A percentile compares a stretch with the other conserved stretches of the same genome.
phyloP scores from a whole-genome alignment of 2,113 vertebrate species.

The Colistium nudipinnis region DNA sequence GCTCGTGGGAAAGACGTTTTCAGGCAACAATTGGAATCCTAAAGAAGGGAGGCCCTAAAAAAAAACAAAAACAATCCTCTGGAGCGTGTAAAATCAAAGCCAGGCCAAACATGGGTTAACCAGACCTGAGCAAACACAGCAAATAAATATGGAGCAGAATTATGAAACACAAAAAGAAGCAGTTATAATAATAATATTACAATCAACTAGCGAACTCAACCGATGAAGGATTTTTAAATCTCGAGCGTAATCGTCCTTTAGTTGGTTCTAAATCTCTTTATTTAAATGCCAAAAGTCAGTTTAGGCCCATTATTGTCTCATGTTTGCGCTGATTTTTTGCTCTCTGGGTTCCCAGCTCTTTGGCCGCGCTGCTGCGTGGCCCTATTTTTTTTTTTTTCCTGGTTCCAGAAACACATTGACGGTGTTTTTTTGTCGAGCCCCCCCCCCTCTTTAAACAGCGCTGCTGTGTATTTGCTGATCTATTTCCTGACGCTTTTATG shows the following conservation, averaged over 20 bases:
- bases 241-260: not conserved
- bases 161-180: not conserved
- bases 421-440: conserved; percentile 50
- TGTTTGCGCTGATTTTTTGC: conserved; percentile 10
- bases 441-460: conserved; percentile 62
- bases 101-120: conserved; percentile 31
- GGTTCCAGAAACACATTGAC: conserved; percentile 52
- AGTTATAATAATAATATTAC: conserved; percentile 7
- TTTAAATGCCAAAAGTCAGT: conserved; percentile 17
- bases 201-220: not conserved
- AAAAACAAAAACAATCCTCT: no score
- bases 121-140: conserved; percentile 38
- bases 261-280: not conserved
- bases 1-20: conserved; percentile 3
- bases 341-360: conserved; percentile 27
- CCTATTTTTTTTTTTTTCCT: conserved; percentile 58
- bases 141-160: conserved; percentile 16
- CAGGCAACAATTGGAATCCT: conserved; percentile 7
- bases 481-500: conserved; percentile 73
- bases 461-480: conserved; percentile 73
- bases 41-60: conserved; percentile 15
- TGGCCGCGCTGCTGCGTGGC: conserved; percentile 31
- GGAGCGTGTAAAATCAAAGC: conserved; percentile 10
- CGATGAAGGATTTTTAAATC: not conserved
- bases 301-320: not conserved